Conservation (phyloP, 2,888 invertebrate species). For the Liodrosophila aerea region DNA sequence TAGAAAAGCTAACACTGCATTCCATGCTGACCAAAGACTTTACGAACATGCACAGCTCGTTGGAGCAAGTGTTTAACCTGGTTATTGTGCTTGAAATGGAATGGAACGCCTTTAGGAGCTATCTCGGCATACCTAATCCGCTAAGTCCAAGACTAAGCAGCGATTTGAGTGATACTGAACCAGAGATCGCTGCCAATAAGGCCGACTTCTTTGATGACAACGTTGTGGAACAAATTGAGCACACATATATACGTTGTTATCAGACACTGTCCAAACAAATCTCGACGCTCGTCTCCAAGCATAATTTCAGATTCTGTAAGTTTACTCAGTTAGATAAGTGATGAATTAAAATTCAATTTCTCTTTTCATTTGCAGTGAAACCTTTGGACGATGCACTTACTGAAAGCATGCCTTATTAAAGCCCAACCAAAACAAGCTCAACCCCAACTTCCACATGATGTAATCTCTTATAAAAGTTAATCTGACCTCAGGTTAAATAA, state of each 20-base stretch:
- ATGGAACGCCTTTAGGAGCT: slow-evolving; percentile 74
- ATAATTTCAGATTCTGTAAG: slow-evolving; percentile 55
- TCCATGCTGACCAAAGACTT: slow-evolving; percentile 74
- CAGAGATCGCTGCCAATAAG: too few species aligned
- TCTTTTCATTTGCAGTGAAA: slow-evolving; percentile 66
- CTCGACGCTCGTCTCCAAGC: slow-evolving; percentile 69
- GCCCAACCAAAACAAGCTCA: too few species aligned
- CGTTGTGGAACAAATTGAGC: slow-evolving; percentile 79
- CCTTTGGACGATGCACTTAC: slow-evolving; percentile 77
- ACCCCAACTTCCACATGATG: background rate
- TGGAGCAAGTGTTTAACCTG: slow-evolving; percentile 80
- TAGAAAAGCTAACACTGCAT: slow-evolving; percentile 74
- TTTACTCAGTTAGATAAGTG: background rate
- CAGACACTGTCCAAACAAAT: slow-evolving; percentile 78
- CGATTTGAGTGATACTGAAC: too few species aligned
- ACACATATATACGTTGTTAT: slow-evolving; percentile 81
- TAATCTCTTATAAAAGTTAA: background rate
- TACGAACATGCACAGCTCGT: slow-evolving; percentile 59
- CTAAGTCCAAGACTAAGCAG: slow-evolving; percentile 17
- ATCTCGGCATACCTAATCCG: slow-evolving; percentile 61
- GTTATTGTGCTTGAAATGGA: slow-evolving; percentile 79
- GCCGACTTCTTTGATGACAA: slow-evolving; percentile 63
- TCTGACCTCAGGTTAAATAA: too few species aligned
- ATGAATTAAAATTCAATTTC: slow-evolving; percentile 1
- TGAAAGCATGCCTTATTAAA: slow-evolving; percentile 75